Conservation (phyloP, 2,888 invertebrate species). For the Hydroisotoma schaefferi region DNA sequence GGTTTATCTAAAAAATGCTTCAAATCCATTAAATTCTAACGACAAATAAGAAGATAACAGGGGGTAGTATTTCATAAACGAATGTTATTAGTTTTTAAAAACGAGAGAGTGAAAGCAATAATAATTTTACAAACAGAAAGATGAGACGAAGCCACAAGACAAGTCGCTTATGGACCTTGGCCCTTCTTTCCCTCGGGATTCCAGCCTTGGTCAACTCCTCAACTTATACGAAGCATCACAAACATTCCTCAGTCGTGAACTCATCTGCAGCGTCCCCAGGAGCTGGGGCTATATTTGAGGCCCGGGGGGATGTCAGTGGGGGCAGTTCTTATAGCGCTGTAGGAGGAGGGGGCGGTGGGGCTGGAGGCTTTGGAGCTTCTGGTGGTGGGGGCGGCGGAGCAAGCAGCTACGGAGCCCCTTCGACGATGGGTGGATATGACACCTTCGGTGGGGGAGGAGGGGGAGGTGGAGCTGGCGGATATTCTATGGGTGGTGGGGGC, state of each 20-base stretch:
- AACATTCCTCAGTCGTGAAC: not conserved
- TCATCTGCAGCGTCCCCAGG: no score
- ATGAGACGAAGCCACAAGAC: not conserved
- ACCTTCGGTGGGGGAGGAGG: constrained; percentile 15
- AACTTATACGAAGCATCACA: constrained; percentile 15
- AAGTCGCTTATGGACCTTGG: not conserved
- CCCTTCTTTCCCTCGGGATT: not conserved
- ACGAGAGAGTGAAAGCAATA: no score
- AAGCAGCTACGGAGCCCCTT: constrained; percentile 1
- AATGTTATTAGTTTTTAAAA: not conserved
- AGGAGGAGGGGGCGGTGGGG: constrained; percentile 19
- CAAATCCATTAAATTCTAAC: no score
- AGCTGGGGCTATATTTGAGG: constrained; percentile 22
- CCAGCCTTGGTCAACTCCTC: constrained; percentile 1
- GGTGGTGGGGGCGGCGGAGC: constrained; percentile 3
- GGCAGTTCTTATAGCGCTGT: constrained; percentile 14
- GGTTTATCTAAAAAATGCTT: no score
- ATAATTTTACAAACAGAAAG: not conserved
- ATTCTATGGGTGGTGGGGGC: not conserved
- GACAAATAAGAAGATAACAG: not conserved
- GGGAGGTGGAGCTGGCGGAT: not conserved
- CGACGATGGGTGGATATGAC: constrained; percentile 12
- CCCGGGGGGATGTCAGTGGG: constrained; percentile 24
- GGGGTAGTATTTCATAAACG: not conserved
- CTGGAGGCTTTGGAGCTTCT: constrained; percentile 7